Conservation (phyloP, 2,113 vertebrate genomes). For the Brachyistius frenatus region DNA sequence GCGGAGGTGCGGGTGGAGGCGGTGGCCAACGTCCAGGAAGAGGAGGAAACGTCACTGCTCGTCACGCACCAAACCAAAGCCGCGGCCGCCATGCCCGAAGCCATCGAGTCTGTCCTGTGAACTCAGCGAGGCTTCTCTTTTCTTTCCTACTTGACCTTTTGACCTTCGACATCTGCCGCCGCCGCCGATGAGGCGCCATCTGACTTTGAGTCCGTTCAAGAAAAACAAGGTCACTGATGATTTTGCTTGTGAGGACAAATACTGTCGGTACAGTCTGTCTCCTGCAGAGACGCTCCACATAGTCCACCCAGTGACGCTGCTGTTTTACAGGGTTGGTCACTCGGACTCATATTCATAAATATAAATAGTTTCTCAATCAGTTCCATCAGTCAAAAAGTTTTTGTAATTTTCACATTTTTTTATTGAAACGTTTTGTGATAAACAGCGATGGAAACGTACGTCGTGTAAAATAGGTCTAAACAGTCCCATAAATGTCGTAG, state of each 20-base stretch:
- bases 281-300: not conserved
- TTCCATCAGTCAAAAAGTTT: not conserved
- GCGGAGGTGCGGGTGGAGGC: slow-evolving; percentile 91
- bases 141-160: slow-evolving; percentile 8
- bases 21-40: slow-evolving; percentile 89
- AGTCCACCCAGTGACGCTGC: slow-evolving; percentile 3
- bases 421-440: slow-evolving; percentile 6
- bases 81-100: slow-evolving; percentile 81
- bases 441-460: not conserved
- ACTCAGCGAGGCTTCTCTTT: slow-evolving; percentile 12
- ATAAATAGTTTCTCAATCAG: not conserved
- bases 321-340: not conserved
- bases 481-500: slow-evolving; percentile 49
- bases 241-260: slow-evolving; percentile 30
- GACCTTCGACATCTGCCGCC: slow-evolving; percentile 29
- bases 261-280: slow-evolving; percentile 21
- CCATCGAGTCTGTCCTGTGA: slow-evolving; percentile 94
- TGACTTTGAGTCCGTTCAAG: slow-evolving; percentile 31
- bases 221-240: slow-evolving; percentile 38
- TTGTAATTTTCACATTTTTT: not conserved
- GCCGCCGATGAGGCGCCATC: slow-evolving; percentile 43
- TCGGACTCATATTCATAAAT: not conserved
- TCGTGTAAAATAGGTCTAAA: not conserved
- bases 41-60: slow-evolving; percentile 91
- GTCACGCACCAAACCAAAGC: slow-evolving; percentile 86